phyloP scores from a whole-genome alignment of 2,113 vertebrate genomes.

The Myxocyprinus asiaticus region DNA sequence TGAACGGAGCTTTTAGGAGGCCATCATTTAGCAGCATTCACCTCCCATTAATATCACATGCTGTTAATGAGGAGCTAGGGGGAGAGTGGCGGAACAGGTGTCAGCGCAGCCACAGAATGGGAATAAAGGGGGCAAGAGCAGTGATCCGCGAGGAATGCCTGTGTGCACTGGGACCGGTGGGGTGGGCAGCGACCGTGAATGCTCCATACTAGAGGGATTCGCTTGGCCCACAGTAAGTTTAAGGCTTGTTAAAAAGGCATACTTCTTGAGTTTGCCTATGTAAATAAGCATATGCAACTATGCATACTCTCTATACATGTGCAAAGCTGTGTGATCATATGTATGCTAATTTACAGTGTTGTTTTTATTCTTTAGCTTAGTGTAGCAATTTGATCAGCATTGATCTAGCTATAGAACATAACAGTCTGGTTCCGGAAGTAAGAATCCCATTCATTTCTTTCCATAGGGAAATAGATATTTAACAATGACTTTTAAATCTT shows the following conservation, averaged over 20 bases:
- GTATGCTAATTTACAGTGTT: neutral
- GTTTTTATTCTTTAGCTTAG: neutral
- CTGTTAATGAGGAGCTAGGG: slow-evolving; percentile 74
- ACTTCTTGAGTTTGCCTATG: neutral
- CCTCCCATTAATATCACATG: slow-evolving; percentile 79
- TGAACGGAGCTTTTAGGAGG: slow-evolving; percentile 29
- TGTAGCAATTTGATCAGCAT: no score
- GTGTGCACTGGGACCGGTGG: slow-evolving; percentile 54
- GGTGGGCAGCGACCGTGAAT: slow-evolving; percentile 19
- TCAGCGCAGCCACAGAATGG: slow-evolving; percentile 71
- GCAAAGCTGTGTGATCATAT: neutral
- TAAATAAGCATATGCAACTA: slow-evolving; percentile 1
- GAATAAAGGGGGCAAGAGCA: slow-evolving; percentile 76
- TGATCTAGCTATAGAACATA: no score
- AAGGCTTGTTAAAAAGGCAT: slow-evolving; percentile 8
- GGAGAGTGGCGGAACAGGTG: slow-evolving; percentile 70
- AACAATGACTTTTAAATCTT: no score
- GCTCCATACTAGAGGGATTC: no score
- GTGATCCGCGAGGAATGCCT: slow-evolving; percentile 78
- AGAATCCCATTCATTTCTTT: no score
- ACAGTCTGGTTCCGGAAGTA: no score
- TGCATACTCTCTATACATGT: neutral
- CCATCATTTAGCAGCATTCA: slow-evolving; percentile 72
- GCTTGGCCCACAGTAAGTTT: slow-evolving; percentile 10
- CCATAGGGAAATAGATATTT: no score